Evolutionary conservation across 2,888 invertebrate genomes (phyloP).

Genomic region (Drosophila lacicola): DNA sequence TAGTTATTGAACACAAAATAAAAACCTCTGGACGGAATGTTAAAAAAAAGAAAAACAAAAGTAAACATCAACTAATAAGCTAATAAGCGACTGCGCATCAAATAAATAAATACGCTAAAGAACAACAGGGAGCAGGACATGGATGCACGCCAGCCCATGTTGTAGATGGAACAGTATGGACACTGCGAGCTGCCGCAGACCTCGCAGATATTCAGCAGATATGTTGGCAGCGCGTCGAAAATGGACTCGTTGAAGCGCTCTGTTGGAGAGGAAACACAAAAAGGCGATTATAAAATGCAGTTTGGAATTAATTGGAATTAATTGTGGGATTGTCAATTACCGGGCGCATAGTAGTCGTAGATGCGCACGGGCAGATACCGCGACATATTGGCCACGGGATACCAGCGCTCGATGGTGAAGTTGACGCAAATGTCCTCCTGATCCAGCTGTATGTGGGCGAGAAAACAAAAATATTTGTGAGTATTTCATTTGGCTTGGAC

Average conservation of each 20-base stretch:
- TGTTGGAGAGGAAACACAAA: conserved; percentile 73
- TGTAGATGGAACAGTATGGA: conserved; percentile 95
- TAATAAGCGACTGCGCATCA: conserved; percentile 77
- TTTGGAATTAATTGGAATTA: not conserved
- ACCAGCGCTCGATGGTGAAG: conserved; percentile 97
- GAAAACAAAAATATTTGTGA: not conserved
- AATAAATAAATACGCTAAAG: conserved; percentile 81
- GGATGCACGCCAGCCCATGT: conserved; percentile 85
- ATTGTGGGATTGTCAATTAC: conserved; percentile 85
- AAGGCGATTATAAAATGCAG: not conserved
- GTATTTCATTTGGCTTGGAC: not conserved
- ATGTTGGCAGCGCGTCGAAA: conserved; percentile 94
- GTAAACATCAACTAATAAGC: conserved; percentile 42
- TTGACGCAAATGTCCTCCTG: conserved; percentile 94
- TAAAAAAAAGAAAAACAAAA: conserved; percentile 34
- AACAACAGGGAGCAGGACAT: conserved; percentile 80
- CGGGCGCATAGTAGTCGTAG: conserved; percentile 98
- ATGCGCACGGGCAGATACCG: conserved; percentile 94
- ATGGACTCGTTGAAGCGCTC: conserved; percentile 97
- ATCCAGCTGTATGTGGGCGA: conserved; percentile 88
- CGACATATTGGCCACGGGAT: conserved; percentile 98
- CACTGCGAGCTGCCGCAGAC: conserved; percentile 98
- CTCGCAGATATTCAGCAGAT: conserved; percentile 95
- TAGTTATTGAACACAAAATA: conserved; percentile 38
- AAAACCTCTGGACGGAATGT: conserved; percentile 74